A percentile compares a stretch with the other conserved stretches of the same genome.
These are phyloP conservation scores for Nothocercus julius DNA, from an alignment of 2,113 vertebrate genomes.

Conservation along the genomic window DNA sequence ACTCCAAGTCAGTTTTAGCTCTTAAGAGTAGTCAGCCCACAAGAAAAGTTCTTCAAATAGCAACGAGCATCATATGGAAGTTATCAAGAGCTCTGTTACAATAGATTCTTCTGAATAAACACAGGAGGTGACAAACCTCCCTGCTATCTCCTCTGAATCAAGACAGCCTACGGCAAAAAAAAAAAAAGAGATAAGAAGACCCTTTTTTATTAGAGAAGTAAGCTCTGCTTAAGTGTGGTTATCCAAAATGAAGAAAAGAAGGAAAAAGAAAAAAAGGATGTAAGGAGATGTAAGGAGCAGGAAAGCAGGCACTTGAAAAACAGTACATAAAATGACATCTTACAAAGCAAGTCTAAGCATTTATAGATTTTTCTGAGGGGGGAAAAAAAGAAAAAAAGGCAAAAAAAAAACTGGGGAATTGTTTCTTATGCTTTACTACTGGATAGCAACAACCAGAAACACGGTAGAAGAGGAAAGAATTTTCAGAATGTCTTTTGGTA, in stretches of 20 bases:
- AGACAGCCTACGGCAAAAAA: neutral
- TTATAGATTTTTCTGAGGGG: neutral
- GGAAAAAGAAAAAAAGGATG: no score
- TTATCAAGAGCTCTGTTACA: neutral
- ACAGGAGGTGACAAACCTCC: neutral
- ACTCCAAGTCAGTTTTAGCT: neutral
- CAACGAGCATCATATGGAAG: rapidly evolving
- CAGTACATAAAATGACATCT: neutral
- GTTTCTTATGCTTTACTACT: neutral
- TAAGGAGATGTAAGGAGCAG: neutral
- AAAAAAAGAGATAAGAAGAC: neutral
- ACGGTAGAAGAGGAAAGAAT: neutral
- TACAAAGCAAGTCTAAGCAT: neutral
- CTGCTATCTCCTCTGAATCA: neutral
- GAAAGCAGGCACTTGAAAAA: neutral
- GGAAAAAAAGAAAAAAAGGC: no score
- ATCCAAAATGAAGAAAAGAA: neutral
- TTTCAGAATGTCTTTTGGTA: neutral
- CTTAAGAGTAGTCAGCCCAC: neutral
- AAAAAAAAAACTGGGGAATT: neutral
- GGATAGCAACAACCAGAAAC: neutral
- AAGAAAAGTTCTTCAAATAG: neutral
- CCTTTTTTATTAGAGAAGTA: neutral
- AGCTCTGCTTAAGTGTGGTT: neutral
- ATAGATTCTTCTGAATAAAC: neutral